Percentiles rank a stretch among this genome's conserved stretches.
phyloP scores from a whole-genome alignment of 2,797 vertebrate species.

The Bucorvus abyssinicus region DNA sequence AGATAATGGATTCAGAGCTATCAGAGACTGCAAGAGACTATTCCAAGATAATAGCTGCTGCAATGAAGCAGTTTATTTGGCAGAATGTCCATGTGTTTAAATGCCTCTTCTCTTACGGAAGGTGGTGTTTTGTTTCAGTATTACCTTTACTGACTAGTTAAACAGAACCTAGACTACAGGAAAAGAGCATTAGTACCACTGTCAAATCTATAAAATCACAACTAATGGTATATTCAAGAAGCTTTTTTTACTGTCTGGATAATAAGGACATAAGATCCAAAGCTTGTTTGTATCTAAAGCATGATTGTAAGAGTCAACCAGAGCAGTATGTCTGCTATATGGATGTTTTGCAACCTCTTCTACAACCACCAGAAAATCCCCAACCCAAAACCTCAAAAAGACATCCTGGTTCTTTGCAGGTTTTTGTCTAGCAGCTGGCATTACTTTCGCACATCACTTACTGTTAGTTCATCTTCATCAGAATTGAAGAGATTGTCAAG shows the following conservation, averaged over 20 bases:
- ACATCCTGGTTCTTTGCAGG: neutral
- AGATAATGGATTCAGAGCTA: conserved; percentile 31
- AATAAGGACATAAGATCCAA: neutral
- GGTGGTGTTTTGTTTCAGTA: neutral
- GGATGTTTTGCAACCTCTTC: neutral
- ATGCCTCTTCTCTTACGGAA: neutral
- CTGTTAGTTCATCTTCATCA: conserved; percentile 95
- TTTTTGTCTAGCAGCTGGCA: neutral
- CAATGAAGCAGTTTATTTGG: conserved; percentile 19
- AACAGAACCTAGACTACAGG: neutral
- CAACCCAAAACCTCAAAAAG: neutral
- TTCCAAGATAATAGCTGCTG: conserved; percentile 13
- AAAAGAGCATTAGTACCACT: neutral
- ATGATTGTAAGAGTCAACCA: neutral
- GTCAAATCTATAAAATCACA: neutral
- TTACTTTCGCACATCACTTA: conserved; percentile 72
- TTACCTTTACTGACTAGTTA: neutral
- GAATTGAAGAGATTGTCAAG: conserved; percentile 99
- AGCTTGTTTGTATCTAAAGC: neutral
- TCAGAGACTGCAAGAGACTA: neutral
- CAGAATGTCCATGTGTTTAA: neutral
- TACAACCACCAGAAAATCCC: neutral
- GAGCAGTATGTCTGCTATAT: neutral
- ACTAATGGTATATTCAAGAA: neutral
- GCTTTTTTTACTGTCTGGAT: neutral